Percentiles rank a stretch among this genome's conserved stretches.
Evolutionary conservation across 92 coral and sea anemone species (phyloP).

Genomic region (Porites evermanni): DNA sequence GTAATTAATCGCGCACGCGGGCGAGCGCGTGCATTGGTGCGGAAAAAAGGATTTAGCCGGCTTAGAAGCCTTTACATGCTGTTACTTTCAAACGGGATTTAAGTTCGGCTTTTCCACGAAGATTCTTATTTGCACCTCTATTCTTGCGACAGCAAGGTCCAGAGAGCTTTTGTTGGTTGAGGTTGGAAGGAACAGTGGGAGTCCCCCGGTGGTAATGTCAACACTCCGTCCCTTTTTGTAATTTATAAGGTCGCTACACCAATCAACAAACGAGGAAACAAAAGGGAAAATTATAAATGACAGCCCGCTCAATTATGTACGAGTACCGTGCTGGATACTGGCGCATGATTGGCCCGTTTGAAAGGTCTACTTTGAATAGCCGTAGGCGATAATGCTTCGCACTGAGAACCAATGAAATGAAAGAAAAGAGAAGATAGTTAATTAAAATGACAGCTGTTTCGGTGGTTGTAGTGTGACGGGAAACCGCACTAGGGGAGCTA

Average conservation of each 20-base stretch:
- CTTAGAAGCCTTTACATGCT: conserved; percentile 16
- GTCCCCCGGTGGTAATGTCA: conserved; percentile 57
- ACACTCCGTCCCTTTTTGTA: conserved; percentile 53
- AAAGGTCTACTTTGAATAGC: conserved; percentile 74
- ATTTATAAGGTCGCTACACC: conserved; percentile 52
- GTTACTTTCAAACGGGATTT: conserved; percentile 8
- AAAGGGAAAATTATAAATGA: conserved; percentile 69
- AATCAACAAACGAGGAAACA: conserved; percentile 57
- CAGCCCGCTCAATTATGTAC: conserved; percentile 84
- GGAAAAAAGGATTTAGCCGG: conserved; percentile 19
- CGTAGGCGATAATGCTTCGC: conserved; percentile 78
- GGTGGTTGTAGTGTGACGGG: conserved; percentile 71
- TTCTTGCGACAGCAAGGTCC: conserved; percentile 58
- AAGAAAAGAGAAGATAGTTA: conserved; percentile 78
- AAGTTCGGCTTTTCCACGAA: conserved; percentile 22
- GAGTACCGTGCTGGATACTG: conserved; percentile 61
- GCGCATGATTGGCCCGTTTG: conserved; percentile 64
- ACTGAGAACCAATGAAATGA: conserved; percentile 82
- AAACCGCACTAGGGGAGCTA: conserved; percentile 76
- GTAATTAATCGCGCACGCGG: conserved; percentile 47
- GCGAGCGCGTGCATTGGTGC: neutral
- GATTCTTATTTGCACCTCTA: conserved; percentile 34
- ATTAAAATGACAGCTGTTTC: conserved; percentile 91
- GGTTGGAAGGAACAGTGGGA: conserved; percentile 75
- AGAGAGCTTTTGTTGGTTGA: conserved; percentile 75